Evolutionary conservation across 1,140 invertebrate species (phyloP), one percentile per base, ranked within the genome.

Genomic region (Nasonia giraulti): DNA sequence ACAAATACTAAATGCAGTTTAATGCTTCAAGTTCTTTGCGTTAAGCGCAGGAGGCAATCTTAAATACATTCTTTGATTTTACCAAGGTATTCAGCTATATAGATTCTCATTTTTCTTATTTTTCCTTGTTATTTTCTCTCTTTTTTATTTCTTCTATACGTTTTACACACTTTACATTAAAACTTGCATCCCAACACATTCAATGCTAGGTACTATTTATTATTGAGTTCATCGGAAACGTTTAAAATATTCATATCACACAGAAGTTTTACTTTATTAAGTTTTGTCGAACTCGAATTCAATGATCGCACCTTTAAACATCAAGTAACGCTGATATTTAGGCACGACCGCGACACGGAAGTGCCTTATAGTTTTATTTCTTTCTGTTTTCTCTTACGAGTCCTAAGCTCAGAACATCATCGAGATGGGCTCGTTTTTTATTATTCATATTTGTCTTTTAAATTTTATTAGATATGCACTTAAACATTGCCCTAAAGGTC

Each of bases 121-220:
- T 66, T 40, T 68, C 66, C 37, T 7, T 40, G 14, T 7, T 37
- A 20, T 33, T 27, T 76, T 40, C 20, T 17, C 44, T 55, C 23
- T 11, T 12, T 66, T 66, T 31, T 82, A 0, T 76, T 33, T 44
- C 40, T 44, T 40, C 12, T 83, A 71, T 40, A 78, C 44, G 66
- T 80, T 68, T 50, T 8, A 50, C 47, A n/a, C 11, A 20, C 37
- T 37, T 37, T 84, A 79, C 3, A 79, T 23, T 83, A 79, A 79
- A 83, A 79, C 20, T 40, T 62, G 10, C 62, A 74, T 80, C 47
- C 75, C 76, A 80, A 33, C 33, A 84, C 77, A 84, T 79, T 74
- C 14, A 83, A 76, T 50, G 66, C 66, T 73, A 23, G n/a, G 2
- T 47, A 23, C 37, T 31, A 71, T 69, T 80, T 80, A 33, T 80